Evolutionary conservation across 1,140 invertebrate species (phyloP).

Genomic region (Trichonephila inaurata): DNA sequence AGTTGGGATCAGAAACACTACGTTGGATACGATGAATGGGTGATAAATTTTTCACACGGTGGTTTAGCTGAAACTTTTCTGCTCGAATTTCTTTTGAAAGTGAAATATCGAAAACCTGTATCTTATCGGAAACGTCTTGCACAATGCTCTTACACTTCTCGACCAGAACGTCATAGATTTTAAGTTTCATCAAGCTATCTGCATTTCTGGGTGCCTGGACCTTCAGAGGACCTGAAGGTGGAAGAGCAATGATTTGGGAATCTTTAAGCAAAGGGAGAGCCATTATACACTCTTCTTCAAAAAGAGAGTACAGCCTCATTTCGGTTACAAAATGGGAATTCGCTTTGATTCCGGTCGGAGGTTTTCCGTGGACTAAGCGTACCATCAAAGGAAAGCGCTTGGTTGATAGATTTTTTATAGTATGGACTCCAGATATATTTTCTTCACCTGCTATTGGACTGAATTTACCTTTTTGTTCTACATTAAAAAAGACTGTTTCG

Average conservation of each 20-base stretch:
- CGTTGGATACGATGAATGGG: slow-evolving; percentile 73
- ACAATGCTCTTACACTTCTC: slow-evolving; percentile 90
- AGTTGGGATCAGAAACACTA: slow-evolving; percentile 75
- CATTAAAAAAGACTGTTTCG: slow-evolving; percentile 89
- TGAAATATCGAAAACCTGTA: slow-evolving; percentile 83
- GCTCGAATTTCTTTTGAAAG: slow-evolving; percentile 79
- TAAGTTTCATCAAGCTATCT: slow-evolving; percentile 88
- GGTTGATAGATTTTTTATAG: slow-evolving; percentile 88
- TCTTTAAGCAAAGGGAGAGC: slow-evolving; percentile 86
- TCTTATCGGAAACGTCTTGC: slow-evolving; percentile 90
- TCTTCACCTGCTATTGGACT: slow-evolving; percentile 93
- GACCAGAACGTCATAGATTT: slow-evolving; percentile 89
- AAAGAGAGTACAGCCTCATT: slow-evolving; percentile 90
- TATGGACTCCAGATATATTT: slow-evolving; percentile 95
- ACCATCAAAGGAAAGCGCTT: slow-evolving; percentile 95
- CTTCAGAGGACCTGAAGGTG: slow-evolving; percentile 91
- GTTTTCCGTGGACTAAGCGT: slow-evolving; percentile 91
- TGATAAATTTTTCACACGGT: slow-evolving; percentile 76
- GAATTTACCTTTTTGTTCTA: slow-evolving; percentile 94
- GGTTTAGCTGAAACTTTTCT: slow-evolving; percentile 78
- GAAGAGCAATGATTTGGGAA: slow-evolving; percentile 86
- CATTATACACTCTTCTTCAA: slow-evolving; percentile 90
- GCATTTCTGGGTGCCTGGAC: slow-evolving; percentile 91
- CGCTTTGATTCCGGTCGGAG: slow-evolving; percentile 86
- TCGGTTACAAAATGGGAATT: slow-evolving; percentile 88